Percentiles rank a stretch among this genome's conserved stretches.
phyloP scores from a whole-genome alignment of 2,888 invertebrate genomes.

The Limnephilus auricula region DNA sequence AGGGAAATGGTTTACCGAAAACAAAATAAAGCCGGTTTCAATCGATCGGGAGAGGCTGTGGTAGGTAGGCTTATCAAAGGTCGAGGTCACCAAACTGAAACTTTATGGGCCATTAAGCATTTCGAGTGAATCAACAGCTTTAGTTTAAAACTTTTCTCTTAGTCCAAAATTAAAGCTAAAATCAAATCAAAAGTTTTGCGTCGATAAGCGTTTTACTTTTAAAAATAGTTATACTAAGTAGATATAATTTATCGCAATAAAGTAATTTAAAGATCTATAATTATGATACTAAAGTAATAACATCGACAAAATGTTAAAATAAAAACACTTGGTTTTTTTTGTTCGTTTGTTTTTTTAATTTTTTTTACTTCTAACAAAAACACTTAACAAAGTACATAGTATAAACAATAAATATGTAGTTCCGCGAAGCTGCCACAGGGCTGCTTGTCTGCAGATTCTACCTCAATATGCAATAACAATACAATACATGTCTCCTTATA shows the following conservation, averaged over 20 bases:
- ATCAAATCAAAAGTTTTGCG: background rate
- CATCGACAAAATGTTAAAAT: background rate
- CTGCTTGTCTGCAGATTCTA: too few relatives aligned
- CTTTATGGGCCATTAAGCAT: background rate
- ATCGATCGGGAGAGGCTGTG: constrained; percentile 8
- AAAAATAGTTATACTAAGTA: background rate
- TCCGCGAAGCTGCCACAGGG: too few relatives aligned
- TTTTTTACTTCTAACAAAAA: too few relatives aligned
- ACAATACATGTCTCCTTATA: too few relatives aligned
- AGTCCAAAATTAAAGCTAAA: background rate
- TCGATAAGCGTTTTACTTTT: background rate
- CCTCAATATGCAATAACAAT: too few relatives aligned
- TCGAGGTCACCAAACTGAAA: constrained; percentile 24
- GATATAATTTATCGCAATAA: too few relatives aligned
- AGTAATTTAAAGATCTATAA: too few relatives aligned
- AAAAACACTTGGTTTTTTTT: background rate
- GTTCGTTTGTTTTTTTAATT: too few relatives aligned
- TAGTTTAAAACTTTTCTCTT: background rate
- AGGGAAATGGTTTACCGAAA: background rate
- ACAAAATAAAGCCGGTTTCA: background rate
- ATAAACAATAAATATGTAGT: too few relatives aligned
- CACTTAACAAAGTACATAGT: too few relatives aligned
- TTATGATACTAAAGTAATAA: background rate
- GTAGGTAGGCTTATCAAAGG: constrained; percentile 30
- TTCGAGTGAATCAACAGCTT: background rate